Evolutionary conservation across 2,888 invertebrate species (phyloP), one percentile per base, ranked within the genome.

Genomic region (Julus scandinavius): DNA sequence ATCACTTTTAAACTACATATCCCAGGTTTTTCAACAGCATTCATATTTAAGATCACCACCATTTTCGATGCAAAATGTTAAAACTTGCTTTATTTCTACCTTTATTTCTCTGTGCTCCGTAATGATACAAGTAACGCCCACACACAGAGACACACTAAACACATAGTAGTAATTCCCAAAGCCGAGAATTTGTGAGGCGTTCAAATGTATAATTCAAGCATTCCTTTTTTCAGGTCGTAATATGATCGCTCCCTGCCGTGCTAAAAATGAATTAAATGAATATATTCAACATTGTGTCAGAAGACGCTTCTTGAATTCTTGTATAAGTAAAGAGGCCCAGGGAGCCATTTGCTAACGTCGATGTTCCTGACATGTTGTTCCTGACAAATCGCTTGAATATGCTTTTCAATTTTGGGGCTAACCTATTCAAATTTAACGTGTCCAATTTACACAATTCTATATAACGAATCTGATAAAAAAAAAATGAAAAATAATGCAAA

Each of bases 271-370:
- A 72, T 72, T 72, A 72, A 29, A 72, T 29, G 29, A 72, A 29
- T 72, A 72, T 72, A 72, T 72, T 72, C 72, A 72, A 72, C 29
- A n/a, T 29, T 72, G 72, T 29, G 7, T 63, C 20, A n/a, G 63
- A 63, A 20, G n/a, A 4, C 7, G n/a, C 5, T n/a, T 72, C 38
- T 29, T 9, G 20, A 72, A 72, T 72, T 29, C 29, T 72, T 29
- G 72, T 29, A 29, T 11, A 0, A 29, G 9, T 1, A 0, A 29
- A 72, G 11, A 72, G 9, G 72, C 72, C 29, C 9, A 72, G 72
- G 72, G 72, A 72, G 72, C 9, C 29, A 72, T 72, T 29, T 72
- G 72, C 54, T 17, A 4, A 3, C 9, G 17, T 63, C 63, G 5
- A 72, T 72, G 72, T 13, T 72, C 29, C 29, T 29, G 63, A 20